Conservation (phyloP, 2,113 vertebrate species). For the Poecilia latipinna region DNA sequence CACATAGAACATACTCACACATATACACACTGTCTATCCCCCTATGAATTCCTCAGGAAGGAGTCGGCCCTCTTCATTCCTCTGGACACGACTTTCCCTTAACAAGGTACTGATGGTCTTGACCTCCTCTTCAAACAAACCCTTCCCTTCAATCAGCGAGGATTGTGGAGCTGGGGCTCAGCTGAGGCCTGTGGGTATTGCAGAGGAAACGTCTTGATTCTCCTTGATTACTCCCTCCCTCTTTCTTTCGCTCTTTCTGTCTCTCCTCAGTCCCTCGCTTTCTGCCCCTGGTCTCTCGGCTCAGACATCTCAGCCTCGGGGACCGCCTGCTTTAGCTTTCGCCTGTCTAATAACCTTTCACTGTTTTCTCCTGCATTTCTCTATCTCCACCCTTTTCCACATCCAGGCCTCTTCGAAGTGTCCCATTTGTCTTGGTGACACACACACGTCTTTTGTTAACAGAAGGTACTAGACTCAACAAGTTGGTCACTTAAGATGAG, state of each 20-base stretch:
- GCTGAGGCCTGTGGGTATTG: constrained; percentile 75
- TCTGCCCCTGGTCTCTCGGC: constrained; percentile 38
- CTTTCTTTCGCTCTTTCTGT: constrained; percentile 15
- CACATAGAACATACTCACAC: constrained; percentile 8
- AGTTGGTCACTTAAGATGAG: constrained; percentile 1
- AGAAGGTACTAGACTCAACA: constrained; percentile 2
- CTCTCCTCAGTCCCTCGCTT: constrained; percentile 28
- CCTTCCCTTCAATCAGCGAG: constrained; percentile 78
- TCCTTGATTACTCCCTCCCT: constrained; percentile 70
- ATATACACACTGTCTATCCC: constrained; percentile 40
- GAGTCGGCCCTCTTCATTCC: constrained; percentile 69
- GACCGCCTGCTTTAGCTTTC: constrained; percentile 41
- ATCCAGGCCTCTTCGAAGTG: constrained; percentile 21
- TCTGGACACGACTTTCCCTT: constrained; percentile 69
- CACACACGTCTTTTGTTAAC: not conserved
- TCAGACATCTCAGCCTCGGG: constrained; percentile 51
- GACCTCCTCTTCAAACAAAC: constrained; percentile 81
- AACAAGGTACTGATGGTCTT: constrained; percentile 74
- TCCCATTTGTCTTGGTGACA: not conserved
- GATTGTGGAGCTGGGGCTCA: constrained; percentile 71
- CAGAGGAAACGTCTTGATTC: constrained; percentile 77
- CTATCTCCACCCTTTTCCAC: not conserved
- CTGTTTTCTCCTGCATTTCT: constrained; percentile 10
- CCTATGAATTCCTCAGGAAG: constrained; percentile 72
- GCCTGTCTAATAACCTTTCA: not conserved